Evolutionary conservation across 2,888 invertebrate species (phyloP).

Genomic region (Rhopalosiphum nymphaeae): DNA sequence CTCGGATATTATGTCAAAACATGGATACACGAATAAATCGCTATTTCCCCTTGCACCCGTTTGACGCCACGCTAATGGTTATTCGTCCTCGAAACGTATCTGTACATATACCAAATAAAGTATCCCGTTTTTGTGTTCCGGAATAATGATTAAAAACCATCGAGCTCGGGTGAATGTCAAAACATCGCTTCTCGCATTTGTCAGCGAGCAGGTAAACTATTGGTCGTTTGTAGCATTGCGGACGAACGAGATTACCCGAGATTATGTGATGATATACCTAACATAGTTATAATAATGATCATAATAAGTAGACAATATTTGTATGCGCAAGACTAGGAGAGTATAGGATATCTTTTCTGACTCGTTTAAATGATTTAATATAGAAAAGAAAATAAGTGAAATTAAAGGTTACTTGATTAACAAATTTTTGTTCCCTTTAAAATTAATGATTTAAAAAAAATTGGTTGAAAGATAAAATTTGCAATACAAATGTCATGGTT

Average conservation of each 20-base stretch:
- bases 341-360: too few species aligned
- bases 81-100: slow-evolving; percentile 38
- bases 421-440: background rate
- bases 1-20: slow-evolving; percentile 60
- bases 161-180: slow-evolving; percentile 29
- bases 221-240: background rate
- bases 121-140: slow-evolving; percentile 37
- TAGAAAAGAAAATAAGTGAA: background rate
- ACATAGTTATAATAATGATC: background rate
- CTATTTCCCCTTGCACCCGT: slow-evolving; percentile 49
- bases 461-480: background rate
- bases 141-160: background rate
- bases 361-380: background rate
- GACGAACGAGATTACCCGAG: background rate
- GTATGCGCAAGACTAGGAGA: background rate
- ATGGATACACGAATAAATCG: slow-evolving; percentile 24
- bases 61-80: slow-evolving; percentile 62
- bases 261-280: background rate
- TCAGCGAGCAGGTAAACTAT: background rate
- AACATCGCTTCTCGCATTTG: background rate
- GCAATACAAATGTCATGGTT: background rate
- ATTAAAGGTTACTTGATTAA: background rate
- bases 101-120: slow-evolving; percentile 25
- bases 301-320: background rate
- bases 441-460: background rate